Conservation (phyloP, 1,140 invertebrate genomes). For the Doryteuthis pealeii region DNA sequence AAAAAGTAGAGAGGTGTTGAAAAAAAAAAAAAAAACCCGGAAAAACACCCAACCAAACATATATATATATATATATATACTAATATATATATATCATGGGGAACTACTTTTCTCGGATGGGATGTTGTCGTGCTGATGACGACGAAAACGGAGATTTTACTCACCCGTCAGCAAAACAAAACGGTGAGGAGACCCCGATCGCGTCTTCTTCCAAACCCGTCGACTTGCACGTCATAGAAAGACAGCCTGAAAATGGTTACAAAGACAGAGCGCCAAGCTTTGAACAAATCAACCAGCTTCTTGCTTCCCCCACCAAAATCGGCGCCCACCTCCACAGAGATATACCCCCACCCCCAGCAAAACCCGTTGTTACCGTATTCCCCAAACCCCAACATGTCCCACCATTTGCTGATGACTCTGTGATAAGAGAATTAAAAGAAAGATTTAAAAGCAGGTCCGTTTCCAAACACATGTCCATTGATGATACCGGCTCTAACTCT, state of each 20-base stretch:
- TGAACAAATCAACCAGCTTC: not conserved
- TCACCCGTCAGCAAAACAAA: not conserved
- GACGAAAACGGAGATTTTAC: slow-evolving; percentile 1
- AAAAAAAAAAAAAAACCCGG: too few relatives aligned
- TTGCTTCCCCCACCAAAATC: not conserved
- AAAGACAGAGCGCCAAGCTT: not conserved
- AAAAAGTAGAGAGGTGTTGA: too few relatives aligned
- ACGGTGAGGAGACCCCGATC: not conserved
- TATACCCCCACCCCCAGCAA: not conserved
- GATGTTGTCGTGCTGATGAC: not conserved
- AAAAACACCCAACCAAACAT: too few relatives aligned
- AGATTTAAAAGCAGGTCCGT: not conserved
- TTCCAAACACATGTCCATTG: not conserved
- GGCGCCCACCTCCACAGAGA: not conserved
- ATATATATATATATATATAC: too few relatives aligned
- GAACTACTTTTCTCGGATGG: slow-evolving; percentile 4
- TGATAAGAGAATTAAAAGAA: not conserved
- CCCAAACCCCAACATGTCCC: not conserved
- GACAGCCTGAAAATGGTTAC: not conserved
- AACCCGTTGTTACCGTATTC: not conserved
- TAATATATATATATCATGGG: not conserved
- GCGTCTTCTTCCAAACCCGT: not conserved
- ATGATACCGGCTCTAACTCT: not conserved
- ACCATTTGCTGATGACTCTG: not conserved
- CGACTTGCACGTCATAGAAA: not conserved